These are phyloP conservation scores for Toxotes lorentzi DNA, from an alignment of 2,797 vertebrate genomes.

Conservation along the genomic window DNA sequence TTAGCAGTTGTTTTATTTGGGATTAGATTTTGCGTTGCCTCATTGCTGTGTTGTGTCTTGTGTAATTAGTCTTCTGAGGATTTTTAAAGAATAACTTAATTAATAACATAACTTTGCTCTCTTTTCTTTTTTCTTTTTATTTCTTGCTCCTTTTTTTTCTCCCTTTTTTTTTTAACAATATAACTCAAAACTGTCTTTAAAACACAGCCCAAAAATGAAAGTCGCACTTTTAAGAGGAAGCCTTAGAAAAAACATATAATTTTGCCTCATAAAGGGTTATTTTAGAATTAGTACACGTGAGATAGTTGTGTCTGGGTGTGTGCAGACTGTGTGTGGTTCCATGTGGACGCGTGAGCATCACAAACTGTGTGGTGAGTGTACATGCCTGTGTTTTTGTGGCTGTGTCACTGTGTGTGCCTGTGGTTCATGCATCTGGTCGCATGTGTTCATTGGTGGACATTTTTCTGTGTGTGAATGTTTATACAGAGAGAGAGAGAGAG, in stretches of 20 bases:
- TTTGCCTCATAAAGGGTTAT: slow-evolving; percentile 62
- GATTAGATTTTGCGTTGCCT: background rate
- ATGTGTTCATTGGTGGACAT: slow-evolving; percentile 35
- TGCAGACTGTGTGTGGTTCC: slow-evolving; percentile 32
- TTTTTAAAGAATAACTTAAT: background rate
- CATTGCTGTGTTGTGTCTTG: background rate
- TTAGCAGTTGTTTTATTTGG: background rate
- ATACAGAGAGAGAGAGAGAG: slow-evolving; percentile 13
- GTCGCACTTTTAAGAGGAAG: slow-evolving; percentile 21
- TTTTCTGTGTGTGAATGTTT: slow-evolving; percentile 44
- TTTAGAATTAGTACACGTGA: slow-evolving; percentile 55
- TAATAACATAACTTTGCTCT: background rate
- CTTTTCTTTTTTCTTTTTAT: background rate
- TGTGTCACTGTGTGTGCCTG: slow-evolving; percentile 40
- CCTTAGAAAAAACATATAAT: slow-evolving; percentile 48
- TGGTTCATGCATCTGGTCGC: slow-evolving; percentile 17
- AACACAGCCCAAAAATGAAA: background rate
- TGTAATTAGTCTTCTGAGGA: background rate
- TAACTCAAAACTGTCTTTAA: slow-evolving; percentile 32
- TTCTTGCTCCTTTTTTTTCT: background rate
- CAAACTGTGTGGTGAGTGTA: slow-evolving; percentile 23
- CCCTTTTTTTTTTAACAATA: background rate
- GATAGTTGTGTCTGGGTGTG: slow-evolving; percentile 47
- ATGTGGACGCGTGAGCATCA: background rate
- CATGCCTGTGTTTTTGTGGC: slow-evolving; percentile 55